Evolutionary conservation across 1,140 invertebrate genomes (phyloP).

Genomic region (Brachionus plicatilis): DNA sequence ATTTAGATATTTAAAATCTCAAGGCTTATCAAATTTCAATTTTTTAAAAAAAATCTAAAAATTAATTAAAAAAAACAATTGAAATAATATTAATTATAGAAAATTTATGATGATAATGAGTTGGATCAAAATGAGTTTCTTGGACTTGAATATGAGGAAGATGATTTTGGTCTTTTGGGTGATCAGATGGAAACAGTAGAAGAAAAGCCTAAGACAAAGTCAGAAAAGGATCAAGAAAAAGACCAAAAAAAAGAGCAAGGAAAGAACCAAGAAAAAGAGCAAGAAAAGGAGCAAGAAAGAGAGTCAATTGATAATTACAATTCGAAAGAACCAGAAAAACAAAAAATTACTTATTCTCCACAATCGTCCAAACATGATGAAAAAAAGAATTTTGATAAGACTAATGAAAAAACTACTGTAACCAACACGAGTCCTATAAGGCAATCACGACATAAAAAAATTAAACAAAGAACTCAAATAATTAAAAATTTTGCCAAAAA

Average conservation of each 20-base stretch:
- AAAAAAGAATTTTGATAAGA: background rate
- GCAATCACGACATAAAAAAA: background rate
- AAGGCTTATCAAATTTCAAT: too few relatives aligned
- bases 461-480: background rate
- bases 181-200: background rate
- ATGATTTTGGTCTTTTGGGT: background rate
- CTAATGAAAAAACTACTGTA: background rate
- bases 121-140: background rate
- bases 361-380: background rate
- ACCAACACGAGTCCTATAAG: background rate
- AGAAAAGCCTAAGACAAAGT: background rate
- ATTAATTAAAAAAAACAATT: background rate
- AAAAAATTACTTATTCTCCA: background rate
- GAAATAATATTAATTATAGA: background rate
- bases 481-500: background rate
- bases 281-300: background rate
- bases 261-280: too few relatives aligned
- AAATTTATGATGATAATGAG: background rate
- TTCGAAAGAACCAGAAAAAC: background rate
- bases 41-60: background rate
- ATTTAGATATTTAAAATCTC: too few relatives aligned
- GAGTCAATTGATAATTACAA: background rate
- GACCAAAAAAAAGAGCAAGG: too few relatives aligned
- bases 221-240: too few relatives aligned
- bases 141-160: background rate